Percentiles rank a stretch among this genome's conserved stretches.
Conservation (phyloP, 2,888 invertebrate species). For the Melanophora roralis region DNA sequence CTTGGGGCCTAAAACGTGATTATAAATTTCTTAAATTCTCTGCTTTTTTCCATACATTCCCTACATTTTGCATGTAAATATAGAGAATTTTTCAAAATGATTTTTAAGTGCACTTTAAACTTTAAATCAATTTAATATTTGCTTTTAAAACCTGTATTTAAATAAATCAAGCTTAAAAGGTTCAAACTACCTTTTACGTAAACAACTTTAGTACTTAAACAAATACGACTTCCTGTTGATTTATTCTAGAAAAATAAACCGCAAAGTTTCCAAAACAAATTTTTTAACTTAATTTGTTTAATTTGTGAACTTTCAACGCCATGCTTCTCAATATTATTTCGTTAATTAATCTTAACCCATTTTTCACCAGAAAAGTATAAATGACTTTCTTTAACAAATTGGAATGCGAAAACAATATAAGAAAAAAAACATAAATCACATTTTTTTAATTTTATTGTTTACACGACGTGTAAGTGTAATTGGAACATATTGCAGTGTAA, state of each 20-base stretch:
- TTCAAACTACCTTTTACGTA: neutral
- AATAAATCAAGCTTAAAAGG: too few relatives aligned
- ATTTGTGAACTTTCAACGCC: neutral
- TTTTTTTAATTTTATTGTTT: too few relatives aligned
- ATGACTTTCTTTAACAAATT: neutral
- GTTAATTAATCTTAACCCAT: conserved; percentile 10
- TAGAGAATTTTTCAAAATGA: too few relatives aligned
- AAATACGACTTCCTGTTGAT: neutral
- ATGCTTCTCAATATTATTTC: neutral
- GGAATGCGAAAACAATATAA: neutral
- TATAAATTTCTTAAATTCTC: too few relatives aligned
- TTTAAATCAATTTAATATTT: too few relatives aligned
- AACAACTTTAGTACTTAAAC: neutral
- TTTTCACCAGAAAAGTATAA: neutral
- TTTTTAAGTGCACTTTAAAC: too few relatives aligned
- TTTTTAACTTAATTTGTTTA: neutral
- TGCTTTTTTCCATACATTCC: too few relatives aligned
- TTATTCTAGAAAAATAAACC: neutral
- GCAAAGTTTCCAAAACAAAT: neutral
- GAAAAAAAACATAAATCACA: neutral
- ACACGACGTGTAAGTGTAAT: neutral
- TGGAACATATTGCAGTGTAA: neutral
- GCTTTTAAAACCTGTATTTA: too few relatives aligned
- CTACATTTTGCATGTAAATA: too few relatives aligned
- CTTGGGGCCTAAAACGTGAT: too few relatives aligned